phyloP scores from a whole-genome alignment of 2,797 vertebrate species.

The Sardinella longiceps region DNA sequence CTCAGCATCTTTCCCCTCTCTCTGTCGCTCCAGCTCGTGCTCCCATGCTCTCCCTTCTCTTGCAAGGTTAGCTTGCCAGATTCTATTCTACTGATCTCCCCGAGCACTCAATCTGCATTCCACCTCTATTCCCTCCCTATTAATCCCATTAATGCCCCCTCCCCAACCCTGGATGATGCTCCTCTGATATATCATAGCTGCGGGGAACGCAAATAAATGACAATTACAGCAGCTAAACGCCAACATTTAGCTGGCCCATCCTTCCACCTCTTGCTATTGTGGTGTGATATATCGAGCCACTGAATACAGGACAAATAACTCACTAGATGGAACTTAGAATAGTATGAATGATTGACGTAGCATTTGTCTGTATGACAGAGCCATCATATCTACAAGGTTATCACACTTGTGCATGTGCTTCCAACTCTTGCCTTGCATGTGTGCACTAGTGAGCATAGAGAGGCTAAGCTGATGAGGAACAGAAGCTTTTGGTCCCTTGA shows the following conservation, averaged over 20 bases:
- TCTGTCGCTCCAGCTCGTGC: conserved; percentile 38
- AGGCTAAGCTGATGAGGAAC: no score
- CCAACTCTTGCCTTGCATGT: no score
- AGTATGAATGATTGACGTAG: no score
- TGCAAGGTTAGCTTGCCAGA: conserved; percentile 50
- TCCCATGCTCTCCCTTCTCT: conserved; percentile 21
- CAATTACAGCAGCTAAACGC: conserved; percentile 45
- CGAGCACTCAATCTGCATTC: conserved; percentile 50
- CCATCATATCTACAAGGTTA: no score
- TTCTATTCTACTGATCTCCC: conserved; percentile 57
- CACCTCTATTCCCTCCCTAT: conserved; percentile 42
- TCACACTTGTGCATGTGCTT: no score
- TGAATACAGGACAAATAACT: no score
- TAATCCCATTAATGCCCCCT: conserved; percentile 54
- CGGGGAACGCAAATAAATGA: conserved; percentile 43
- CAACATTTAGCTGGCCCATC: conserved; percentile 21
- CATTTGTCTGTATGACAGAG: no score
- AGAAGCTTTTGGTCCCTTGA: no score
- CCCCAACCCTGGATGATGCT: conserved; percentile 43
- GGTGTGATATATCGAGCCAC: not conserved
- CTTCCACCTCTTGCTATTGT: not conserved
- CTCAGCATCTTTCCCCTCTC: conserved; percentile 25
- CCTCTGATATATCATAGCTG: conserved; percentile 54
- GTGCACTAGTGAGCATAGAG: no score
- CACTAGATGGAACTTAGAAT: no score